These are phyloP conservation scores for Drosophila erecta DNA, from an alignment of 1,140 invertebrate genomes.

Conservation along the genomic window DNA sequence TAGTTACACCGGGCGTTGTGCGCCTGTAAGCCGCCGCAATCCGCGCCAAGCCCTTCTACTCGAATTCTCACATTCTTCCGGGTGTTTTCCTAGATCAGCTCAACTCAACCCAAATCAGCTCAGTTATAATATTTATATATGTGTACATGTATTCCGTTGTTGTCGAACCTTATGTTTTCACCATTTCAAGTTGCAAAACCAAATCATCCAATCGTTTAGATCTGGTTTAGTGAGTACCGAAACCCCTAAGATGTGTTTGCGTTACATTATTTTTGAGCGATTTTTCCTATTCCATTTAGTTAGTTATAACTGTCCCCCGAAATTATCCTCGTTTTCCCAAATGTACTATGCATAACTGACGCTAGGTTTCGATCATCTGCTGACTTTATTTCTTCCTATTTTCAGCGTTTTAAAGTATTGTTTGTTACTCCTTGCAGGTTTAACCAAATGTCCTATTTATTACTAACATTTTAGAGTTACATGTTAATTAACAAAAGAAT, in stretches of 20 bases:
- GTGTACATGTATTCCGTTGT: conserved; percentile 54
- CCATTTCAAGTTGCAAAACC: conserved; percentile 41
- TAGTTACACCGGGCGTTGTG: conserved; percentile 77
- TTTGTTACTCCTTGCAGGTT: not conserved
- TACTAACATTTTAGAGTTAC: conserved; percentile 5
- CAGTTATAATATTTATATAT: conserved; percentile 37
- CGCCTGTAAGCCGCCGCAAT: conserved; percentile 61
- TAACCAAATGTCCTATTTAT: conserved; percentile 10
- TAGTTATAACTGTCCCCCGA: conserved; percentile 15
- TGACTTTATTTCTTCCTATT: conserved; percentile 3
- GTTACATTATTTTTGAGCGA: conserved; percentile 39
- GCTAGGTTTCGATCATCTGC: conserved; percentile 16
- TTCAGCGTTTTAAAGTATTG: conserved; percentile 1
- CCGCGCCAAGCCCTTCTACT: conserved; percentile 56
- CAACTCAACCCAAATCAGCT: conserved; percentile 34
- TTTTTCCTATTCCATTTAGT: conserved; percentile 21
- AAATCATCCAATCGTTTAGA: conserved; percentile 60
- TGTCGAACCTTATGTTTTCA: conserved; percentile 39
- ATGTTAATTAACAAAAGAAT: not conserved
- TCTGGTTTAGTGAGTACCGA: conserved; percentile 73
- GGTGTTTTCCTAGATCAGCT: conserved; percentile 53
- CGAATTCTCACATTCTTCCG: conserved; percentile 60
- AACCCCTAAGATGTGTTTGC: conserved; percentile 43
- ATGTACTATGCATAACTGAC: conserved; percentile 13
- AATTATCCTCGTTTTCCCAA: conserved; percentile 5